phyloP scores from a whole-genome alignment of 2,888 invertebrate species.

The Thyatira batis region DNA sequence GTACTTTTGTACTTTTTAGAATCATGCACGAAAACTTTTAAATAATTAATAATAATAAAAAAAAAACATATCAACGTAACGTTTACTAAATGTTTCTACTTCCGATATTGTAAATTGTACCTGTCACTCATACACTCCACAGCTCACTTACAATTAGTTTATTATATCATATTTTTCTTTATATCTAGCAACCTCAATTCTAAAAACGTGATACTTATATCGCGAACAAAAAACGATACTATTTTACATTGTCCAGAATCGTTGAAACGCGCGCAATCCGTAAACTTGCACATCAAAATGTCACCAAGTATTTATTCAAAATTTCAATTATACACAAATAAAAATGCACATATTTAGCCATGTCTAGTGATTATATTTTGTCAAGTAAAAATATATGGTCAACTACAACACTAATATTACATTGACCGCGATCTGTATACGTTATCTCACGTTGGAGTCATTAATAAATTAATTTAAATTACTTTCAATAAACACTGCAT shows the following conservation, averaged over 20 bases:
- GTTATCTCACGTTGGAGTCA: background rate
- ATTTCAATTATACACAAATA: background rate
- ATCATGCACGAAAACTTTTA: conserved; percentile 61
- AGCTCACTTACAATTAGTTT: conserved; percentile 19
- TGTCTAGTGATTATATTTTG: background rate
- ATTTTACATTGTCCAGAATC: background rate
- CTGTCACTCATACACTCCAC: conserved; percentile 18
- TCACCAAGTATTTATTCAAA: background rate
- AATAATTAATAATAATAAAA: conserved; percentile 61
- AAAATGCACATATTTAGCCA: background rate
- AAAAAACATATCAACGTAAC: conserved; percentile 53
- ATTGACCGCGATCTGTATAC: background rate
- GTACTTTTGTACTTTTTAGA: conserved; percentile 59
- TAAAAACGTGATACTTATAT: conserved; percentile 11
- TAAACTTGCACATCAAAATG: too few species aligned
- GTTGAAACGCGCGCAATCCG: background rate
- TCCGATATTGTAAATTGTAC: conserved; percentile 31
- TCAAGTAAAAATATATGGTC: background rate
- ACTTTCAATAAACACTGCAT: background rate
- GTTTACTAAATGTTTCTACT: conserved; percentile 32
- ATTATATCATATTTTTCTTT: conserved; percentile 33
- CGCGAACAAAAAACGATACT: background rate
- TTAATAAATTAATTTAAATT: background rate
- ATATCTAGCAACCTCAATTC: conserved; percentile 39
- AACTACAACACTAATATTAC: background rate